These are phyloP conservation scores for Spheniscus mendiculus DNA, from an alignment of 2,113 vertebrate genomes.

Conservation along the genomic window DNA sequence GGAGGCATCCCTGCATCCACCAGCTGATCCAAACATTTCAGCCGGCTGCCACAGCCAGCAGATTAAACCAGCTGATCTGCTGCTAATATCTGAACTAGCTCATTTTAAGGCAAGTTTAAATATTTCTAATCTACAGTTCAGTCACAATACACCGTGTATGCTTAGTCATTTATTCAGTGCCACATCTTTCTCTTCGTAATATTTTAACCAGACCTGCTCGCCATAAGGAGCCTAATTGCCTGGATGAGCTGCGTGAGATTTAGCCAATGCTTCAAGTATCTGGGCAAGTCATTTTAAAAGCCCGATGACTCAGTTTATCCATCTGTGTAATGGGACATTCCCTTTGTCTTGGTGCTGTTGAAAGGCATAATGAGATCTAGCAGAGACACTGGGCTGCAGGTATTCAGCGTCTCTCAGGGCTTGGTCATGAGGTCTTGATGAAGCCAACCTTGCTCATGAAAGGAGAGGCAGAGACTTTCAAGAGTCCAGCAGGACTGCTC, in stretches of 20 bases:
- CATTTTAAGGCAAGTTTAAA: background rate
- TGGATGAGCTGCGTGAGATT: background rate
- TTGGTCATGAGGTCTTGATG: slow-evolving; percentile 36
- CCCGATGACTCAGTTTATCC: slow-evolving; percentile 44
- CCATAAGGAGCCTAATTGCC: slow-evolving; percentile 14
- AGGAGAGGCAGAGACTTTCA: slow-evolving; percentile 13
- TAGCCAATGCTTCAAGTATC: slow-evolving; percentile 22
- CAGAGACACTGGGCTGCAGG: background rate
- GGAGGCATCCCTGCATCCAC: background rate
- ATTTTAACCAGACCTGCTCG: background rate
- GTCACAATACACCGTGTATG: background rate
- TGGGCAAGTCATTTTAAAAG: slow-evolving; percentile 42
- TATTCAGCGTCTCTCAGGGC: slow-evolving; percentile 23
- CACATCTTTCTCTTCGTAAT: background rate
- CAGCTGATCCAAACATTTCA: background rate
- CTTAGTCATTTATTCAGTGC: background rate
- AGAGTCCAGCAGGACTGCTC: slow-evolving; percentile 4
- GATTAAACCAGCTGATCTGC: background rate
- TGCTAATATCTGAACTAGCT: background rate
- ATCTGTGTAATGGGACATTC: slow-evolving; percentile 54
- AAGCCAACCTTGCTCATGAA: slow-evolving; percentile 46
- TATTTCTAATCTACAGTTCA: background rate
- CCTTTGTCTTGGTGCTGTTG: slow-evolving; percentile 29
- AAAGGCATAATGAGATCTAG: slow-evolving; percentile 42
- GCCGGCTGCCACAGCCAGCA: accelerated